Conservation (phyloP, 2,797 vertebrate genomes). For the Limosa lapponica region DNA sequence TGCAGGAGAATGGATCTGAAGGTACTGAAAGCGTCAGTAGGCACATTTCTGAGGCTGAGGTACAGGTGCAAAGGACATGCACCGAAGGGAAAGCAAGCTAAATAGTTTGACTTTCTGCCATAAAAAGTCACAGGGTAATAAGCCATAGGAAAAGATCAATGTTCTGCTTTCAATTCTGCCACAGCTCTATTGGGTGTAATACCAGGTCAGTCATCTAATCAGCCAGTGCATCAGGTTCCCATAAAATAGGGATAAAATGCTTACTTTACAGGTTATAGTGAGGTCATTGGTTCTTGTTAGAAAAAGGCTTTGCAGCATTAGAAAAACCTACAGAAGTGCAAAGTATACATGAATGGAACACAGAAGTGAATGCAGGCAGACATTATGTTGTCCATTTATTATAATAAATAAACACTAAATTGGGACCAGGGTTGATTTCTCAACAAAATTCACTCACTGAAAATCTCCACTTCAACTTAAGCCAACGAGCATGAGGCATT, state of each 20-base stretch:
- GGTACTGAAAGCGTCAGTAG: not conserved
- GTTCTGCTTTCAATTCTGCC: not conserved
- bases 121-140: not conserved
- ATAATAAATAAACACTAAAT: not conserved
- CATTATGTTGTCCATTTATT: not conserved
- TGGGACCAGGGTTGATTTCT: not conserved
- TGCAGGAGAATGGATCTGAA: not conserved
- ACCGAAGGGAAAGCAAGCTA: not conserved
- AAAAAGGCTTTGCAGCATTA: not conserved
- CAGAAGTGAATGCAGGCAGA: not conserved
- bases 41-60: not conserved
- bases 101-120: not conserved
- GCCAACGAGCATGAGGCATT: fast-evolving
- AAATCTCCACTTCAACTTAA: not conserved
- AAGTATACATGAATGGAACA: not conserved
- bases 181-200: not conserved
- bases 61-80: not conserved
- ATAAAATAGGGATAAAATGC: not conserved
- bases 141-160: not conserved
- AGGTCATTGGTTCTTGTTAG: not conserved
- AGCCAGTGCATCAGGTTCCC: not conserved
- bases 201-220: not conserved
- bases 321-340: not conserved
- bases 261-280: not conserved
- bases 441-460: not conserved